Evolutionary conservation across 2,888 invertebrate species (phyloP).

Genomic region (Rhagonycha lutea): DNA sequence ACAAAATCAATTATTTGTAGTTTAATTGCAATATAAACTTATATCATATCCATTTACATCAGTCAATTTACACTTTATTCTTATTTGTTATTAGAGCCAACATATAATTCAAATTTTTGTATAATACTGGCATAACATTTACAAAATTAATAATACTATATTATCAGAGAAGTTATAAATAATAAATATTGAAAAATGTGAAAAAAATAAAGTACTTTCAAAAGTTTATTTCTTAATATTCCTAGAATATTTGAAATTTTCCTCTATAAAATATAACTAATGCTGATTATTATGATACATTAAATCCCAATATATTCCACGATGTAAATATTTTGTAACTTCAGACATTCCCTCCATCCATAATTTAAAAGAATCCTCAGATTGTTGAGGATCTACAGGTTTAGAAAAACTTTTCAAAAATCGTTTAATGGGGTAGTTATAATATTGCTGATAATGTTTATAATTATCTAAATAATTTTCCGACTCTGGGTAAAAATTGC

Average conservation of each 20-base stretch:
- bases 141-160: not conserved
- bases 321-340: not conserved
- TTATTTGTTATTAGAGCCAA: not conserved
- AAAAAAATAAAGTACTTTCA: not conserved
- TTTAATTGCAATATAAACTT: not conserved
- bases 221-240: not conserved
- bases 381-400: not conserved
- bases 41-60: not conserved
- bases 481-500: not conserved
- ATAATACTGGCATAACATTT: not conserved
- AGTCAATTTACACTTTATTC: not conserved
- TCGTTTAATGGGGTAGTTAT: not conserved
- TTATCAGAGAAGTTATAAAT: not conserved
- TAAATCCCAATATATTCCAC: not conserved
- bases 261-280: not conserved
- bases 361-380: not conserved
- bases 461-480: not conserved
- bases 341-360: not conserved
- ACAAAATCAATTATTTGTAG: not conserved
- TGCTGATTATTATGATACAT: not conserved
- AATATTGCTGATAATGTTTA: not conserved
- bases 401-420: not conserved
- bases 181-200: not conserved
- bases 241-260: not conserved
- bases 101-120: not conserved